Base-by-base conservation (phyloP, 1,140 invertebrate genomes). In the Trialeurodes vaporariorum region DNA sequence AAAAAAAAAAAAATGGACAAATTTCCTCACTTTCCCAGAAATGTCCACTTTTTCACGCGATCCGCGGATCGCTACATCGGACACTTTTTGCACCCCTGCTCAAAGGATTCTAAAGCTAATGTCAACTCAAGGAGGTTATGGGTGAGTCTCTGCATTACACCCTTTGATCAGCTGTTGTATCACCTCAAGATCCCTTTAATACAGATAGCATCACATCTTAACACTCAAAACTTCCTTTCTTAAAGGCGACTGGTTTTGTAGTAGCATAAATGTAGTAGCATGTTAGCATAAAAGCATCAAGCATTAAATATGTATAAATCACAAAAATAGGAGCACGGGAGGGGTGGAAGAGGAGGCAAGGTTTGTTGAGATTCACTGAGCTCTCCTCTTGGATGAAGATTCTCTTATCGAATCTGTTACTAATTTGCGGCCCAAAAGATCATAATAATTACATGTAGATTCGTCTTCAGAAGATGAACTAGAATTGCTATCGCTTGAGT, bases 121-220 rank as follows among this genome's bases (percentile, higher is more conserved):
- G 61, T 63, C 59, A 62, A 67, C 63, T n/a, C n/a, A n/a, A n/a
- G n/a, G n/a, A n/a, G n/a, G n/a, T 67, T 67, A 67, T 24, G 23
- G 61, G 27, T 25, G 49, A 62, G 27, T 67, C 61, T 62, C 59
- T 63, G 2, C 11, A 67, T 63, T 27, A 11, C 61, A 67, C 40
- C 24, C 62, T 63, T 25, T 60, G 59, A 40, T n/a, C 40, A 63
- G 63, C 63, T 67, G 34, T 21, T 17, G 23, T 63, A 67, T 61
- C 62, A 67, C 60, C 60, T 22, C 64, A 60, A 27, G 25, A 59
- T 59, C 61, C 24, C 27, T 67, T 67, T 49, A 63, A 67, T 67
- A 63, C 66, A 67, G 63, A 63, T 67, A 58, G 27, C 49, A 21
- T 61, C 65, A 40, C 26, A n/a, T n/a, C n/a, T n/a, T n/a, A n/a